A percentile compares a stretch with the other conserved stretches of the same genome.
Evolutionary conservation across 2,888 invertebrate genomes (phyloP).

Genomic region (Muscina levida): DNA sequence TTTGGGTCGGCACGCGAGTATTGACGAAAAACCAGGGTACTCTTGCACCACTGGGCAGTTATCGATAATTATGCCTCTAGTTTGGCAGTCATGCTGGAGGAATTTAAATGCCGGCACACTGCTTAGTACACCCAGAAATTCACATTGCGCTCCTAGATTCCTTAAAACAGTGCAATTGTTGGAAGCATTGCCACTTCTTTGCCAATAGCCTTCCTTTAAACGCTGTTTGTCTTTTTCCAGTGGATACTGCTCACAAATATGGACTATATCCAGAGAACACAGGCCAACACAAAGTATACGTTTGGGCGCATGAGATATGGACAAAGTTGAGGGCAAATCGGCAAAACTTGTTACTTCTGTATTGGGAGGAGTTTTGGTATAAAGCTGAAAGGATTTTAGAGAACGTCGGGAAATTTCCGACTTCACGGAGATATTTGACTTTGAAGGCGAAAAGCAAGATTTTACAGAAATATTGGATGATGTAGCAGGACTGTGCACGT

Average conservation of each 20-base stretch:
- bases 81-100: constrained; percentile 81
- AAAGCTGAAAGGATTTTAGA: too few species aligned
- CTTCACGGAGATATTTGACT: too few species aligned
- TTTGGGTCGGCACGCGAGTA: constrained; percentile 81
- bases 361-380: too few species aligned
- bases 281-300: constrained; percentile 84
- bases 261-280: constrained; percentile 84
- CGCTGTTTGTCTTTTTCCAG: constrained; percentile 84
- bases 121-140: constrained; percentile 84
- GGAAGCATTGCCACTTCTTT: constrained; percentile 86
- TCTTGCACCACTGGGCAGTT: constrained; percentile 80
- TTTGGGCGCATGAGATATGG: constrained; percentile 51
- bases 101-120: constrained; percentile 81
- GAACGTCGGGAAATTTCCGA: too few species aligned
- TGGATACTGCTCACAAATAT: constrained; percentile 82
- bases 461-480: too few species aligned
- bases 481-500: too few species aligned
- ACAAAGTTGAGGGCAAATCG: too few species aligned
- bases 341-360: too few species aligned
- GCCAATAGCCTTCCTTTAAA: constrained; percentile 82
- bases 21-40: constrained; percentile 83
- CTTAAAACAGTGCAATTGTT: constrained; percentile 85
- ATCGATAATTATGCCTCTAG: constrained; percentile 81
- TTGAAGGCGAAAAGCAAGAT: too few species aligned
- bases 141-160: constrained; percentile 81